Conservation (phyloP, 92 coral and sea anemone genomes). For the Scolanthus callimorphus region DNA sequence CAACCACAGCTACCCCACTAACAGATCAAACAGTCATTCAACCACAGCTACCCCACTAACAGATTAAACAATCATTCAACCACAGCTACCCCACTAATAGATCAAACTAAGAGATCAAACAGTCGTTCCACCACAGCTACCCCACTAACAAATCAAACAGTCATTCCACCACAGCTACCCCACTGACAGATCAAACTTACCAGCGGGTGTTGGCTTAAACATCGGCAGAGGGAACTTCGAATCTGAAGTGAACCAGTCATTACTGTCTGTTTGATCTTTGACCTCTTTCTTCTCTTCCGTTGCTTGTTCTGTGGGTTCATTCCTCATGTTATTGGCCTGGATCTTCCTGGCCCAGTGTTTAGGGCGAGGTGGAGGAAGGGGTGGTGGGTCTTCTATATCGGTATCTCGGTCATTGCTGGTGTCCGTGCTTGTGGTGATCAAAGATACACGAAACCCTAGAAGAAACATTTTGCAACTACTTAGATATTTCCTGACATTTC, state of each 20-base stretch:
- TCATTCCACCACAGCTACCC: too few relatives aligned
- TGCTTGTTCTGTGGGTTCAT: constrained; percentile 14
- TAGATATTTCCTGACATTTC: too few relatives aligned
- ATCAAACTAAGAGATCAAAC: too few relatives aligned
- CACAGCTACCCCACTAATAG: too few relatives aligned
- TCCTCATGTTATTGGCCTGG: constrained; percentile 44
- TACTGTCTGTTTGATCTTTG: constrained; percentile 27
- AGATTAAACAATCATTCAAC: too few relatives aligned
- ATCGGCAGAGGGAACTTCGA: constrained; percentile 74
- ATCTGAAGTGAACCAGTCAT: constrained; percentile 75
- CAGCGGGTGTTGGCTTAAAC: constrained; percentile 68
- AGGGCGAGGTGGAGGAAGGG: constrained; percentile 98
- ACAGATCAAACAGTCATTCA: too few relatives aligned
- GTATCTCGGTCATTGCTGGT: constrained; percentile 73
- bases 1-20: too few relatives aligned
- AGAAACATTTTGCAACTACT: too few relatives aligned
- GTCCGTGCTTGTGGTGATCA: constrained; percentile 76
- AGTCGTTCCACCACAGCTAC: too few relatives aligned
- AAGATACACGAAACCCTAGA: constrained; percentile 59
- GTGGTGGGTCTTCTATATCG: constrained; percentile 57
- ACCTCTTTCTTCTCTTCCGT: constrained; percentile 17
- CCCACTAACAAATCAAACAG: too few relatives aligned
- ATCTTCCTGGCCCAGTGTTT: constrained; percentile 89
- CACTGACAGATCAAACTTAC: too few relatives aligned
- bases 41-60: too few relatives aligned